Evolutionary conservation across 2,888 invertebrate species (phyloP).

Genomic region (Temnothorax ravouxi): DNA sequence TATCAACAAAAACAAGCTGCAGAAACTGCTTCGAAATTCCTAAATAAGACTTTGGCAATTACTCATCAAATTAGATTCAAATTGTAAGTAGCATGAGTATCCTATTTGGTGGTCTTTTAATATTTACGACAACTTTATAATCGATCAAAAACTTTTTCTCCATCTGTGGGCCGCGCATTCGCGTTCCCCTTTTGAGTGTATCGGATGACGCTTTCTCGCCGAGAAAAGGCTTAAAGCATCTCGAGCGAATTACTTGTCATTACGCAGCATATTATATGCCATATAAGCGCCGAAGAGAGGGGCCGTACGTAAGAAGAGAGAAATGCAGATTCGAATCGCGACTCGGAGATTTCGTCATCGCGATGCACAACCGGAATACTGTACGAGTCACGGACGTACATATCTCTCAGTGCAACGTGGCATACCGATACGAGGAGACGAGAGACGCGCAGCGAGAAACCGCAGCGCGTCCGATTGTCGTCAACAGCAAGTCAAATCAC

Average conservation of each 20-base stretch:
- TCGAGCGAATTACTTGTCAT: constrained; percentile 58
- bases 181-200: constrained; percentile 1
- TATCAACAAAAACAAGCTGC: neutral
- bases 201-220: constrained; percentile 28
- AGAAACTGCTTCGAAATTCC: neutral
- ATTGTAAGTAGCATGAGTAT: neutral
- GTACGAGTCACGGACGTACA: constrained; percentile 61
- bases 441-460: constrained; percentile 25
- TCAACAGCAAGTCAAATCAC: constrained; percentile 50
- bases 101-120: neutral
- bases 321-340: constrained; percentile 67
- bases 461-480: constrained; percentile 29
- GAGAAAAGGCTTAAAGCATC: constrained; percentile 27
- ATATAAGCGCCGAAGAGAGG: constrained; percentile 28
- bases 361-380: constrained; percentile 65
- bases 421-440: constrained; percentile 20
- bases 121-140: neutral
- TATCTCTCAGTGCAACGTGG: constrained; percentile 57
- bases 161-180: constrained; percentile 5
- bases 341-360: constrained; percentile 70
- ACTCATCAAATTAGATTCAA: neutral
- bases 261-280: constrained; percentile 59
- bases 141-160: constrained; percentile 21
- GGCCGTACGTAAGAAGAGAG: constrained; percentile 45
- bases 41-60: constrained; percentile 6